These are phyloP conservation scores for Tyria jacobaeae DNA, from an alignment of 2,888 invertebrate species.

Conservation along the genomic window DNA sequence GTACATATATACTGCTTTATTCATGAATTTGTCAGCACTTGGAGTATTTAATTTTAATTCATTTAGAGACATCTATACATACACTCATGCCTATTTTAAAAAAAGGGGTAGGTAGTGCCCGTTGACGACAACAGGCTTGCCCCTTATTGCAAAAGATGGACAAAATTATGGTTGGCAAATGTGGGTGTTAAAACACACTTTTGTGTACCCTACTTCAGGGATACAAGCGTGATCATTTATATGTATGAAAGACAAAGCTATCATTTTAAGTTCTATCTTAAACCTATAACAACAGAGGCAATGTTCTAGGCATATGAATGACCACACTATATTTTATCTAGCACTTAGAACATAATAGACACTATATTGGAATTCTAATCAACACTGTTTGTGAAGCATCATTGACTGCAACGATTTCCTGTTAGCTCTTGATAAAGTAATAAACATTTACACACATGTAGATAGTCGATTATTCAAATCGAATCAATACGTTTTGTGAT, in stretches of 20 bases:
- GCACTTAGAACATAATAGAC: constrained; percentile 5
- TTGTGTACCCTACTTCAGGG: background rate
- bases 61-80: no score
- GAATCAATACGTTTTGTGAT: background rate
- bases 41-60: no score
- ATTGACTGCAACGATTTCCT: constrained; percentile 3
- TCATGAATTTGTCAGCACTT: no score
- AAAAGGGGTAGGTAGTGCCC: no score
- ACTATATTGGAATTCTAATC: background rate
- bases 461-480: background rate
- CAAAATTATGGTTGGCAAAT: no score
- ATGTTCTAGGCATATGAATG: constrained; percentile 3
- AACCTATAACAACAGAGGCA: background rate
- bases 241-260: background rate
- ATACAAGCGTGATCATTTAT: background rate
- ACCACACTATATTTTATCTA: constrained; percentile 4
- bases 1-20: no score
- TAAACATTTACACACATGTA: background rate
- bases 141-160: no score
- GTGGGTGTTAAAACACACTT: background rate
- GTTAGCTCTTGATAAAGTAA: background rate
- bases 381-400: background rate
- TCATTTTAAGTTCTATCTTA: constrained; percentile 1
- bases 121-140: no score
- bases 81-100: no score